These are phyloP conservation scores for Chelonia mydas DNA, from an alignment of 2,797 vertebrate genomes.

Conservation along the genomic window DNA sequence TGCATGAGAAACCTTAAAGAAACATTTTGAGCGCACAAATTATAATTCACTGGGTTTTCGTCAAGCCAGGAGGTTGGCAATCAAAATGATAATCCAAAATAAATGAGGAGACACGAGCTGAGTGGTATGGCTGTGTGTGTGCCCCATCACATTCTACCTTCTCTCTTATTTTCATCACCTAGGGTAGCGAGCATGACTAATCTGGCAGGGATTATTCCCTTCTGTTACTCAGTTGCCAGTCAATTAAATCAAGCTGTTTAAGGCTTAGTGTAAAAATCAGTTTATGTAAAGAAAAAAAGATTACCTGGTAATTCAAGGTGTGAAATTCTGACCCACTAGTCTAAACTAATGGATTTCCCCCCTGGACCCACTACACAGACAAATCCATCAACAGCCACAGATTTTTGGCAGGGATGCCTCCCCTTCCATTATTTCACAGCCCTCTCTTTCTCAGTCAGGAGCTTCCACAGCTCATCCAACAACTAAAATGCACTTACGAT, in stretches of 20 bases:
- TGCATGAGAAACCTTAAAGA: constrained; percentile 17
- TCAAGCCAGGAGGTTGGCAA: constrained; percentile 38
- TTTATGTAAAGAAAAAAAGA: not conserved
- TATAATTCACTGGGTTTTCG: not conserved
- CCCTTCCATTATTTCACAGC: rapidly evolving
- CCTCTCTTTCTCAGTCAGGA: not conserved
- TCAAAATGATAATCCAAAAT: constrained; percentile 54
- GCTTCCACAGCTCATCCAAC: not conserved
- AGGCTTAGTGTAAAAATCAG: not conserved
- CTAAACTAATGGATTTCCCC: not conserved
- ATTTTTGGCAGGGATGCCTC: not conserved
- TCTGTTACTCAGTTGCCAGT: not conserved
- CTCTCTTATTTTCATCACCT: not conserved
- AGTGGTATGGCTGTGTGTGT: not conserved
- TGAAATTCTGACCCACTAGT: not conserved
- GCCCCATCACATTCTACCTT: not conserved
- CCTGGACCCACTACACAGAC: not conserved
- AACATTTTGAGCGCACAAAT: not conserved
- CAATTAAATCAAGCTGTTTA: constrained; percentile 3
- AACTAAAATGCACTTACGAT: not conserved
- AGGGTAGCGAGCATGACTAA: not conserved
- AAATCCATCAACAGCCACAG: not conserved
- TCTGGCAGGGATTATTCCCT: not conserved
- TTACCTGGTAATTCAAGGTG: not conserved
- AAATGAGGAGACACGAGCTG: constrained; percentile 1